Base-by-base conservation (phyloP, 1,140 invertebrate species). In the Ylistrum balloti region DNA sequence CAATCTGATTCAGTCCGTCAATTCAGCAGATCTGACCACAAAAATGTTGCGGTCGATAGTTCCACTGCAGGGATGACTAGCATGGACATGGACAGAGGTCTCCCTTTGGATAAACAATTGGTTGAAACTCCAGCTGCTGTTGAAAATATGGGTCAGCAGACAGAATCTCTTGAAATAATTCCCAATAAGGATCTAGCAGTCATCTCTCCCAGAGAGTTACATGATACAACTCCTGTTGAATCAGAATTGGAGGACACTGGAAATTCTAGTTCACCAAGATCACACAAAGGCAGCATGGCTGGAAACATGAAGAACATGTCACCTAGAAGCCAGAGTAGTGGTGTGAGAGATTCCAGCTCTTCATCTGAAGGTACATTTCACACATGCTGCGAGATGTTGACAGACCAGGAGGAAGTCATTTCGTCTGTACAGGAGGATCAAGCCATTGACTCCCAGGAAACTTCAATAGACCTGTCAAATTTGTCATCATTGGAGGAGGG, bases 331-430 rank as follows among this genome's bases (percentile, higher is more conserved):
- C 41, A 45, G 56, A 74, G 56, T 74, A 74, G 56, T 74, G 22
- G 28, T 74, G n/a, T 74, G 13, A 74, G 56, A 11, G 56, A 74
- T 28, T 5, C 5, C 22, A 74, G 56, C 28, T n/a, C 56, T 74
- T 74, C 56, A 22, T 74, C 56, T 74, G 56, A 74, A 22, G 28
- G 56, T n/a, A 74, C 56, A 74, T 74, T 74, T 17, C 56, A 74
- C 17, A 74, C 56, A 74, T 74, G 56, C 56, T 74, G 22, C 17
- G 56, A 74, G 56, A 74, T 74, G 56, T 74, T 74, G 56, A 74
- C 56, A 28, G 56, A 74, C 56, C 56, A 74, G 56, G 56, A 74
- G 22, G 56, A 28, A 74, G 28, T n/a, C 17, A 74, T 22, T 17
- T 74, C 56, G 9, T 74, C 56, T 5, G 7, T 28, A 5, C 56